Percentiles rank a stretch among this genome's conserved stretches.
These are phyloP conservation scores for Numida meleagris DNA, from an alignment of 2,113 vertebrate genomes.

Conservation along the genomic window DNA sequence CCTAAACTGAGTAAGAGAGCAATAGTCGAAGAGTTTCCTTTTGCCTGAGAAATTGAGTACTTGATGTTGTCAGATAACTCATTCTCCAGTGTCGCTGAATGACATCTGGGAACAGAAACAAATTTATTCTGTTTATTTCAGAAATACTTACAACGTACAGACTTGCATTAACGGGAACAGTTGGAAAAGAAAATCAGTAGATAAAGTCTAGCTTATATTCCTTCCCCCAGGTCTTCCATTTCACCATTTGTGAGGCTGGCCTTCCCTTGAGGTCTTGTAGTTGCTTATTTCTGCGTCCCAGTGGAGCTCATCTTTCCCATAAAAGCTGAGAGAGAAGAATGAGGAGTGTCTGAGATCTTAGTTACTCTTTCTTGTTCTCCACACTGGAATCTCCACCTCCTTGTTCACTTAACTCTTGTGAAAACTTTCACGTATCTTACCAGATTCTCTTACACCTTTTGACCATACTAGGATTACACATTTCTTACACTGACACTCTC, in stretches of 20 bases:
- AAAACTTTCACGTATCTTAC: background rate
- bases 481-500: background rate
- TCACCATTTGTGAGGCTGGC: background rate
- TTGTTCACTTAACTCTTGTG: background rate
- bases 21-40: background rate
- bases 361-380: background rate
- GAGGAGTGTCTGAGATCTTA: background rate
- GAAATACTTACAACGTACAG: background rate
- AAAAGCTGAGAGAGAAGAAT: background rate
- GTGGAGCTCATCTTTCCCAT: background rate
- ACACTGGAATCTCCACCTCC: accelerated
- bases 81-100: background rate
- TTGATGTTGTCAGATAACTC: background rate
- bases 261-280: background rate
- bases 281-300: background rate
- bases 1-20: background rate
- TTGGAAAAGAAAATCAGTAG: background rate
- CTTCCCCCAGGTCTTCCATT: background rate
- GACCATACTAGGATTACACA: background rate
- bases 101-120: background rate
- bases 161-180: background rate
- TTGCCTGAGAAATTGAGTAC: background rate
- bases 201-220: background rate
- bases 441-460: background rate
- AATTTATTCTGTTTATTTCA: background rate